Evolutionary conservation across 2,797 vertebrate species (phyloP).

Genomic region (Bovichtus variegatus): DNA sequence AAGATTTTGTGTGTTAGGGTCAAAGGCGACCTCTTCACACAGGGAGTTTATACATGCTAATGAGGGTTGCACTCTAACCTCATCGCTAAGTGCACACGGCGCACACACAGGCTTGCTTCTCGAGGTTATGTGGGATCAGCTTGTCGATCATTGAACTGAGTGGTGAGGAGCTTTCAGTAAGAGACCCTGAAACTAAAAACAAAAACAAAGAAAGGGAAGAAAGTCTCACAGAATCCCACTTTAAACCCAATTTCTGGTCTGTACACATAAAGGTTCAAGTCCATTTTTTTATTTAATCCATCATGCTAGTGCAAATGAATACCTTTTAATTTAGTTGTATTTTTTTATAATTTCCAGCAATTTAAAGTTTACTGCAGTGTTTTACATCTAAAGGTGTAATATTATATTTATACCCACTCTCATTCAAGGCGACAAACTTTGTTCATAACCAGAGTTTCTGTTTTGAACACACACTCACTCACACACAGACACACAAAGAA

Average conservation of each 20-base stretch:
- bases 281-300: neutral
- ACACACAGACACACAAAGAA: conserved; percentile 6
- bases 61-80: conserved; percentile 81
- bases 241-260: neutral
- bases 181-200: conserved; percentile 25
- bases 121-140: conserved; percentile 67
- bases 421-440: conserved; percentile 30
- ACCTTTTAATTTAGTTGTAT: neutral
- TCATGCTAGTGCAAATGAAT: too few species aligned
- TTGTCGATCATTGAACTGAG: conserved; percentile 61
- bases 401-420: conserved; percentile 16
- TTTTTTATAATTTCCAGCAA: neutral
- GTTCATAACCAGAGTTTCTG: conserved; percentile 27
- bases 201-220: neutral
- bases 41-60: conserved; percentile 83
- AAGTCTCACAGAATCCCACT: neutral
- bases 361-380: conserved; percentile 8
- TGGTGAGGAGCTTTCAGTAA: conserved; percentile 39
- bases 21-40: conserved; percentile 82
- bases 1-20: conserved; percentile 75
- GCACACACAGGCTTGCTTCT: conserved; percentile 52
- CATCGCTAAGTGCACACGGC: conserved; percentile 75
- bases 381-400: neutral
- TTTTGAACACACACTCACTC: conserved; percentile 7
- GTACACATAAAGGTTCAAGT: accelerated